phyloP scores from a whole-genome alignment of 2,888 invertebrate genomes.

The Pollenia labialis region DNA sequence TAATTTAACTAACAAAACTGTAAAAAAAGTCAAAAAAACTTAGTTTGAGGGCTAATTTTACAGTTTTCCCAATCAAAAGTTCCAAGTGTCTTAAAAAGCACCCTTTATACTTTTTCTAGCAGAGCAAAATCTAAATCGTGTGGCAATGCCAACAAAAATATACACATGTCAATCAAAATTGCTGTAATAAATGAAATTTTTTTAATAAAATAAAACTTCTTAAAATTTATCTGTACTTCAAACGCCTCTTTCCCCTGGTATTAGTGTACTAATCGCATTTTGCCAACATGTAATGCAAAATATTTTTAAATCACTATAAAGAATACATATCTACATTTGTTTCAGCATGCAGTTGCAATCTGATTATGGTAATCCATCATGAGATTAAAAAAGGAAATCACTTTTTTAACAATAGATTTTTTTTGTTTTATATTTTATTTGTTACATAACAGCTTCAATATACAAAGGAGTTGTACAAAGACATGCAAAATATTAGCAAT shows the following conservation, averaged over 20 bases:
- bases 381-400: slow-evolving; percentile 61
- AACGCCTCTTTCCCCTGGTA: background rate
- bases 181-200: slow-evolving; percentile 27
- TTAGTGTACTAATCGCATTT: slow-evolving; percentile 31
- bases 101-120: too few species aligned
- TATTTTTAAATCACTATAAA: background rate
- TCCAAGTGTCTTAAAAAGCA: too few species aligned
- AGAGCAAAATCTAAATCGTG: too few species aligned
- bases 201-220: slow-evolving; percentile 38
- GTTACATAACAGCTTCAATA: slow-evolving; percentile 1
- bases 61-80: background rate
- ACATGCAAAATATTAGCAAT: slow-evolving; percentile 39
- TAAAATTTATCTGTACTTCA: background rate
- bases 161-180: slow-evolving; percentile 44
- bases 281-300: background rate
- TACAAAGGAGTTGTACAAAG: background rate
- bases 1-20: too few species aligned
- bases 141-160: slow-evolving; percentile 22
- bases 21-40: too few species aligned
- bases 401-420: slow-evolving; percentile 9
- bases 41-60: background rate
- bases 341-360: slow-evolving; percentile 20
- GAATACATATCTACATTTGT: slow-evolving; percentile 10
- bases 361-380: slow-evolving; percentile 71
- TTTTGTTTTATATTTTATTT: slow-evolving; percentile 16